A percentile compares a stretch with the other conserved stretches of the same genome.
phyloP scores from a whole-genome alignment of 2,888 invertebrate genomes.

The Rosalia funebris region DNA sequence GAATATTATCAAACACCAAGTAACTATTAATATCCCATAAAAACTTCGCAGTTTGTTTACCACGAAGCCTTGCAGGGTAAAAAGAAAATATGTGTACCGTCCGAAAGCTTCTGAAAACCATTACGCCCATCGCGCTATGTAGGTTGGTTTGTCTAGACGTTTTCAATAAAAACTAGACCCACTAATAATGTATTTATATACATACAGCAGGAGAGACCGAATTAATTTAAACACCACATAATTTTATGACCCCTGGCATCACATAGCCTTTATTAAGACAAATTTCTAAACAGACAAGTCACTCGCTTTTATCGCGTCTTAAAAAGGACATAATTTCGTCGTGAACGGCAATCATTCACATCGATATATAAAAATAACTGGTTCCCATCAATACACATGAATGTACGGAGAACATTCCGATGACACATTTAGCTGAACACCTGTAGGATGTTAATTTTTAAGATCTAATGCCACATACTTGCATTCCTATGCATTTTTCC shows the following conservation, averaged over 20 bases:
- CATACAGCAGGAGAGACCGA: not conserved
- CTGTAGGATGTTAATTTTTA: slow-evolving; percentile 48
- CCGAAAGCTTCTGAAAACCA: not conserved
- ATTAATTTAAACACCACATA: slow-evolving; percentile 25
- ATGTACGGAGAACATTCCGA: slow-evolving; percentile 42
- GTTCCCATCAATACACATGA: slow-evolving; percentile 40
- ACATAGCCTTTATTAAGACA: slow-evolving; percentile 10
- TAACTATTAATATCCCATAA: too few species aligned
- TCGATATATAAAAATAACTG: slow-evolving; percentile 7
- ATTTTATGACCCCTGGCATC: slow-evolving; percentile 19
- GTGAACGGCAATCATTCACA: slow-evolving; percentile 17
- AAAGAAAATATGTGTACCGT: not conserved
- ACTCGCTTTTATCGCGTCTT: slow-evolving; percentile 19
- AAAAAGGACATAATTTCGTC: slow-evolving; percentile 16
- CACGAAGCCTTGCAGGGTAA: not conserved
- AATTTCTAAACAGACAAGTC: too few species aligned
- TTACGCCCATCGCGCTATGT: not conserved
- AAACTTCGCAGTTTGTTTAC: not conserved
- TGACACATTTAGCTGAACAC: slow-evolving; percentile 50
- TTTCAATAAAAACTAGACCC: slow-evolving; percentile 6
- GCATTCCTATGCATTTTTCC: slow-evolving; percentile 49
- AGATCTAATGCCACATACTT: slow-evolving; percentile 44
- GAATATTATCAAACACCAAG: too few species aligned
- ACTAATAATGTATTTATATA: not conserved
- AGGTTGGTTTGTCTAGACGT: slow-evolving; percentile 21